Base-by-base conservation (phyloP, 2,797 vertebrate species). In the Sebastolobus alascanus region DNA sequence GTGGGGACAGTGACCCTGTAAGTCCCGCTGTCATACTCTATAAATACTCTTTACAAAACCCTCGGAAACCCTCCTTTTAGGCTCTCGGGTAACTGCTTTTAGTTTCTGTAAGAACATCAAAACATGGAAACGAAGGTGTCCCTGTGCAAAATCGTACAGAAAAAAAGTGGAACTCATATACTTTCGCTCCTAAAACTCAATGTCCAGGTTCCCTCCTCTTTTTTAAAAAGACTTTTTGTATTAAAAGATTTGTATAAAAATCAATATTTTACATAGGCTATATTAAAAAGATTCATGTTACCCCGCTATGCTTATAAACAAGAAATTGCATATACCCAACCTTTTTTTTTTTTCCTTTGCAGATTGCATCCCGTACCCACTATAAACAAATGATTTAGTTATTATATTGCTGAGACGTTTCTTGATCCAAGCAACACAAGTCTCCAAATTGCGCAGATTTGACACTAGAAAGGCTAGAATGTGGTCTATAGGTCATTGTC, bases 1-100 rank as follows among this genome's bases (percentile, higher is more conserved):
- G 97, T 98, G 97, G 97, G 97, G 97, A 98, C 98, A 98, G 97
- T 98, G 97, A 99, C 98, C 98, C 98, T 99, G 98, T 99, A 97
- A 97, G 97, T 99, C 98, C 98, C 96, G 97, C 98, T 97, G 97
- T 98, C 97, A 97, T 98, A 97, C 97, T 98, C 97, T 95, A 97
- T 99, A 99, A 97, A 98, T 98, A 97, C 96, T 96, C 96, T 99
- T 97, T 98, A 98, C 97, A 99, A 99, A 99, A 97, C 94, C 96
- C 97, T 97, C 90, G 66, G 74, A 85, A 87, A 92, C 95, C 96
- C 96, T 94, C 95, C 95, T 94, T 84, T 95, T 96, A 97, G 97
- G 97, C 96, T 97, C 96, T 96, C 95, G 96, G 97, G 97, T 97
- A 46, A 97, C 97, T 96, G 96, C 95, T 86, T 96, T 96, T 97